Conservation (phyloP, 1,140 invertebrate species). For the Scaptomyza graminum region DNA sequence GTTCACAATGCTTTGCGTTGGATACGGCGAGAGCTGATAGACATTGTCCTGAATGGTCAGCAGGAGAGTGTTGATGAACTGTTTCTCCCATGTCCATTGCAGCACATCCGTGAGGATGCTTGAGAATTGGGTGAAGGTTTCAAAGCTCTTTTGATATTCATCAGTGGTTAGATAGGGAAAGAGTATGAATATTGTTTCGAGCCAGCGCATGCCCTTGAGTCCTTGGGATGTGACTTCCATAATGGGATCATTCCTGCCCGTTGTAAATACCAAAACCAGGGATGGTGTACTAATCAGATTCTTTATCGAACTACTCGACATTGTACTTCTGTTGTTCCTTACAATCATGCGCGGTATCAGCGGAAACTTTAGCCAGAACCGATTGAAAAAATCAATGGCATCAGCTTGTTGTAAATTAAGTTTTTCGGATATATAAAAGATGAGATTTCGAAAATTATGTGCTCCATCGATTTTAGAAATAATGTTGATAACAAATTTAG, state of each 20-base stretch:
- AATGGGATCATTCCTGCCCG: slow-evolving; percentile 61
- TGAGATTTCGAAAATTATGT: slow-evolving; percentile 67
- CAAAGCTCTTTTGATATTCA: slow-evolving; percentile 25
- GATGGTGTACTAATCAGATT: slow-evolving; percentile 68
- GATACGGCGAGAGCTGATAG: slow-evolving; percentile 66
- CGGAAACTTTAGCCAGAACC: slow-evolving; percentile 57
- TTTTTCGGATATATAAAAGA: slow-evolving; percentile 71
- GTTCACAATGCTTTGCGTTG: slow-evolving; percentile 49
- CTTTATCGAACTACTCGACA: slow-evolving; percentile 26
- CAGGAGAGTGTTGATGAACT: slow-evolving; percentile 65
- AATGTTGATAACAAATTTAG: slow-evolving; percentile 56
- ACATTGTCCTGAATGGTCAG: slow-evolving; percentile 61
- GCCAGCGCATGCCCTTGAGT: slow-evolving; percentile 46
- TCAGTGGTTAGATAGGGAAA: slow-evolving; percentile 41
- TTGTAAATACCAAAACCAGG: slow-evolving; percentile 63
- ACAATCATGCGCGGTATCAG: slow-evolving; percentile 56
- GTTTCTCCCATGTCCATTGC: slow-evolving; percentile 65
- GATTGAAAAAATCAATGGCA: slow-evolving; percentile 50
- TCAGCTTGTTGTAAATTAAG: slow-evolving; percentile 44
- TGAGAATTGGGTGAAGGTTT: slow-evolving; percentile 29
- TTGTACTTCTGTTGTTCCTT: slow-evolving; percentile 17
- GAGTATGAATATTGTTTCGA: slow-evolving; percentile 69
- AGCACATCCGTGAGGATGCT: slow-evolving; percentile 33
- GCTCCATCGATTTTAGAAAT: slow-evolving; percentile 43
- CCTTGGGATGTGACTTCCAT: slow-evolving; percentile 68